Evolutionary conservation across 2,888 invertebrate species (phyloP), one percentile per base, ranked within the genome.

Genomic region (Drosophila mettleri): DNA sequence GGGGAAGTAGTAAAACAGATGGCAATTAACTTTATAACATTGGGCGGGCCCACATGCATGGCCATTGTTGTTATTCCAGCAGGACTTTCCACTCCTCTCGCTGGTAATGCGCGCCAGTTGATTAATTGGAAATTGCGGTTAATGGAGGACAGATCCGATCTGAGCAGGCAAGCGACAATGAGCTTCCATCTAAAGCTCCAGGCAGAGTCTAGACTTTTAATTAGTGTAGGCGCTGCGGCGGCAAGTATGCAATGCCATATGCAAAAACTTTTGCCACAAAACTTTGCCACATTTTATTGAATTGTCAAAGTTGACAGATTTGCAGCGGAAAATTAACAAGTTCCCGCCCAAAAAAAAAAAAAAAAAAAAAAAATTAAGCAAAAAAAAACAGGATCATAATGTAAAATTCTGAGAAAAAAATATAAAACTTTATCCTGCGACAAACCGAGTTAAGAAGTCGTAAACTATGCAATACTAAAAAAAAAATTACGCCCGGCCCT

Each of bases 301-400:
- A 78, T 72, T 61, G 57, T 55, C 54, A 65, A 63, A 86, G 73
- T 86, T 88, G 88, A 86, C 86, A 88, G 77, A 84, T 88, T 88
- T 84, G 79, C 85, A 79, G 86, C 86, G 88, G 88, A 86, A 86
- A 86, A 86, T 86, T 86, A 86, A 88, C 86, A 88, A 86, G 84
- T 86, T 88, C 67, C 69, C 20, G 43, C 2, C 18, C 6, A 2
- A 29, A 62, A 62, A 60, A 57, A 52, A 34, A 54, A 60, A 46
- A 46, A 52, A 33, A 36, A 24, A 3, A 24, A n/a, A n/a, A n/a
- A n/a, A n/a, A n/a, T n/a, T n/a, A n/a, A n/a, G n/a, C n/a, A 33
- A 36, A 24, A 3, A 24, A 41, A 41, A 18, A 5, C 24, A 9
- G n/a, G 24, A 43, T 24, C 36, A 38, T 46, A 49, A 61, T 59